A percentile compares a stretch with the other conserved stretches of the same genome.
Evolutionary conservation across 2,113 vertebrate species (phyloP).

Genomic region (Todiramphus chloris): DNA sequence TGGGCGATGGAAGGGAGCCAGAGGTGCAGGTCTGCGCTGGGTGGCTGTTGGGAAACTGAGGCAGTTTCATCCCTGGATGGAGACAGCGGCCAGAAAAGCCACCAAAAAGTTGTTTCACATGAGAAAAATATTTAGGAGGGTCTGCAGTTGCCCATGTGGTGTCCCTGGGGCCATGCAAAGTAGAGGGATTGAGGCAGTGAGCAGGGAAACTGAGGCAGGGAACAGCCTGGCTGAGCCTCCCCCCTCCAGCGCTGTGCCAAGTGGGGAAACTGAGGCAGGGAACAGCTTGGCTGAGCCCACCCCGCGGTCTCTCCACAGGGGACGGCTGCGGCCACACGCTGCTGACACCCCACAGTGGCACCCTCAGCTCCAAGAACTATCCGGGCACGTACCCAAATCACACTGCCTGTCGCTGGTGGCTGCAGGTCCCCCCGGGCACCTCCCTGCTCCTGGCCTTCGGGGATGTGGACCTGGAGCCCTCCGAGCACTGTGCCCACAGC

Average conservation of each 20-base stretch:
- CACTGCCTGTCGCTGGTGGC: constrained; percentile 78
- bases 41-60: background rate
- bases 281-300: background rate
- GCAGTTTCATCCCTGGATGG: background rate
- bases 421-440: constrained; percentile 68
- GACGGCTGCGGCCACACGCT: constrained; percentile 84
- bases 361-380: constrained; percentile 84
- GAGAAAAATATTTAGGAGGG: background rate
- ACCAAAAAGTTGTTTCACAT: background rate
- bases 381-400: constrained; percentile 86
- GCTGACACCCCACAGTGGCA: constrained; percentile 80
- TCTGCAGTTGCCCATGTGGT: background rate
- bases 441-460: constrained; percentile 79
- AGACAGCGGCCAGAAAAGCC: background rate
- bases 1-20: background rate
- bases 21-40: background rate
- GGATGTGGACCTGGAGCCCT: constrained; percentile 84
- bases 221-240: background rate
- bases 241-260: background rate
- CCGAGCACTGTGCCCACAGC: constrained; percentile 75
- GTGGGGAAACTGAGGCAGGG: background rate
- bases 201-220: background rate
- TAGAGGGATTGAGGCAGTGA: too few relatives aligned
- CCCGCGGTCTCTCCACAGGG: constrained; percentile 55
- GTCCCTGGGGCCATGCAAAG: background rate